Evolutionary conservation across 2,113 vertebrate species (phyloP).

Genomic region (Brachypteracias leptosomus): DNA sequence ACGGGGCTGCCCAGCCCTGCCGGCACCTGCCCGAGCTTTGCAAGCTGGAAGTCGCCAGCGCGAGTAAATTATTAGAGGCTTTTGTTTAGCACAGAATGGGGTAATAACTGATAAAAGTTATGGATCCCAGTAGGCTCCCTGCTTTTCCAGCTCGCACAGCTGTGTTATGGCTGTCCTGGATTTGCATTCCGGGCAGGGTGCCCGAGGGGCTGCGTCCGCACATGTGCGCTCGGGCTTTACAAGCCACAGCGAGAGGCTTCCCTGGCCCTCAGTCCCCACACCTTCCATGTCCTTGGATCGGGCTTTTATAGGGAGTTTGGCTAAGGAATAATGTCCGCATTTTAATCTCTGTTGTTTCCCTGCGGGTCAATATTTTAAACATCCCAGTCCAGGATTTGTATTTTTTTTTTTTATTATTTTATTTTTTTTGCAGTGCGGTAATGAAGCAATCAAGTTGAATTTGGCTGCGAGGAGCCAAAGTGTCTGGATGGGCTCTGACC

Average conservation of each 20-base stretch:
- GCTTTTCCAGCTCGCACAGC: constrained; percentile 67
- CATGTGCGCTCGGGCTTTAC: constrained; percentile 58
- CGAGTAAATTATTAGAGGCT: constrained; percentile 56
- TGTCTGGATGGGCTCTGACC: constrained; percentile 39
- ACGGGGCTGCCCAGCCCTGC: accelerated
- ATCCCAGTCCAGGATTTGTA: background rate
- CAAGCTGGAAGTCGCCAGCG: background rate
- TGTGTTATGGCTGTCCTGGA: constrained; percentile 67
- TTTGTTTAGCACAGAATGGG: constrained; percentile 64
- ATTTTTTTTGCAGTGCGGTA: too few relatives aligned
- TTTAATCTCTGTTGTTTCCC: constrained; percentile 57
- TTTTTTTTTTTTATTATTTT: background rate
- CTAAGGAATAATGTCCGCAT: constrained; percentile 62
- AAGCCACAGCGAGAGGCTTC: constrained; percentile 51
- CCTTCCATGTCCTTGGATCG: constrained; percentile 65
- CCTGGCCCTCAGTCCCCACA: constrained; percentile 54
- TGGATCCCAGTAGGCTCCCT: constrained; percentile 56
- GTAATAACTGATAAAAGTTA: constrained; percentile 69
- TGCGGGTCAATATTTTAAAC: constrained; percentile 34
- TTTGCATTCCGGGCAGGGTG: constrained; percentile 68
- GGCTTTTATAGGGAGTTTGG: constrained; percentile 56
- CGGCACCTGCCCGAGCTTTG: constrained; percentile 32
- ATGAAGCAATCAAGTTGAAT: constrained; percentile 46
- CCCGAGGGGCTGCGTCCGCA: constrained; percentile 52
- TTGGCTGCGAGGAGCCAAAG: constrained; percentile 32